phyloP scores from a whole-genome alignment of 2,888 invertebrate genomes.

The Machimus rusticus region DNA sequence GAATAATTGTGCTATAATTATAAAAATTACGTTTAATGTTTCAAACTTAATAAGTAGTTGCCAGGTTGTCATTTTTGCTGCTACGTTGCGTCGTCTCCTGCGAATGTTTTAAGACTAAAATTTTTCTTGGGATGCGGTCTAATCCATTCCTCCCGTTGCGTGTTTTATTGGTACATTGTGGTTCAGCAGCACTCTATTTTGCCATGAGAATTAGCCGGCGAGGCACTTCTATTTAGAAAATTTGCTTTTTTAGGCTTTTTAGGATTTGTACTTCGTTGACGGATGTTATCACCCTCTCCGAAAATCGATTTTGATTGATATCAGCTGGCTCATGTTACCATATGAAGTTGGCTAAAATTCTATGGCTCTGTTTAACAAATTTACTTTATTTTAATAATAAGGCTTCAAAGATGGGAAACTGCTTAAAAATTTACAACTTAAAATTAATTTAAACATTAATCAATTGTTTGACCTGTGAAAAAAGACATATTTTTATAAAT shows the following conservation, averaged over 20 bases:
- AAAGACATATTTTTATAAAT: neutral
- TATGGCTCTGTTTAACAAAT: neutral
- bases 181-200: neutral
- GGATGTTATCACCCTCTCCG: constrained; percentile 2
- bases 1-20: constrained; percentile 19
- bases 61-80: constrained; percentile 16
- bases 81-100: neutral
- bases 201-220: neutral
- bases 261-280: constrained; percentile 18
- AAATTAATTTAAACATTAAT: neutral
- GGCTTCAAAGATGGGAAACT: neutral
- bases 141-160: neutral
- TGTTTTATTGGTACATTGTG: neutral
- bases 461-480: neutral
- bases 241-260: neutral
- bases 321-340: constrained; percentile 41
- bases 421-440: neutral
- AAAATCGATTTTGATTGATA: constrained; percentile 44
- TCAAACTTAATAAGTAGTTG: constrained; percentile 18
- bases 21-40: neutral
- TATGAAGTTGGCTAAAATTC: neutral
- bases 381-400: neutral
- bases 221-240: constrained; percentile 29
- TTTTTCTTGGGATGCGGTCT: neutral
- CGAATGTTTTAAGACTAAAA: neutral